phyloP scores from a whole-genome alignment of 2,888 invertebrate species.

The Uropetala carovei region DNA sequence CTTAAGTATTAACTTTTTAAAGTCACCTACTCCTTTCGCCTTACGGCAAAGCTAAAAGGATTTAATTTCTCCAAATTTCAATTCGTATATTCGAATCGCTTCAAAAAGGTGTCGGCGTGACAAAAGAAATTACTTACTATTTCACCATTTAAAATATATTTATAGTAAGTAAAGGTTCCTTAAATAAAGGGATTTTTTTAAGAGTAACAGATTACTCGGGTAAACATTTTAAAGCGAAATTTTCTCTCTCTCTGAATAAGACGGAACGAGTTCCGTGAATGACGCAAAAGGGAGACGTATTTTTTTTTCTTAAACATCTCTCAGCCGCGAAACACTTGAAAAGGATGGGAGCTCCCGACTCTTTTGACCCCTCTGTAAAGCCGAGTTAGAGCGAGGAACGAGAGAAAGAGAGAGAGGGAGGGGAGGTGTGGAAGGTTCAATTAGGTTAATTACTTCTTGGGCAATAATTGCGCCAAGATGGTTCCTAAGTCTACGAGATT shows the following conservation, averaged over 20 bases:
- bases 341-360: neutral
- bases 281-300: neutral
- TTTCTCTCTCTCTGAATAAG: neutral
- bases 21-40: too few relatives aligned
- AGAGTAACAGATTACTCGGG: neutral
- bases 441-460: constrained; percentile 62
- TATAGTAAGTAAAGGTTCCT: too few relatives aligned
- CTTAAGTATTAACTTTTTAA: too few relatives aligned
- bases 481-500: constrained; percentile 19
- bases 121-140: too few relatives aligned
- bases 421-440: constrained; percentile 56
- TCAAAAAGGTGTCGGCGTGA: too few relatives aligned
- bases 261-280: neutral
- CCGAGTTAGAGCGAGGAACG: neutral
- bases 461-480: constrained; percentile 56
- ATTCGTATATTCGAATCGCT: too few relatives aligned
- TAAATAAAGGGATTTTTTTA: too few relatives aligned
- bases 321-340: neutral
- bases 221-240: neutral
- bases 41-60: too few relatives aligned
- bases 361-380: neutral
- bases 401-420: neutral
- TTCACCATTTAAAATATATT: too few relatives aligned
- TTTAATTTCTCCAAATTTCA: too few relatives aligned
- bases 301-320: neutral